Evolutionary conservation across 1,140 invertebrate genomes (phyloP).

Genomic region (Nasonia longicornis): DNA sequence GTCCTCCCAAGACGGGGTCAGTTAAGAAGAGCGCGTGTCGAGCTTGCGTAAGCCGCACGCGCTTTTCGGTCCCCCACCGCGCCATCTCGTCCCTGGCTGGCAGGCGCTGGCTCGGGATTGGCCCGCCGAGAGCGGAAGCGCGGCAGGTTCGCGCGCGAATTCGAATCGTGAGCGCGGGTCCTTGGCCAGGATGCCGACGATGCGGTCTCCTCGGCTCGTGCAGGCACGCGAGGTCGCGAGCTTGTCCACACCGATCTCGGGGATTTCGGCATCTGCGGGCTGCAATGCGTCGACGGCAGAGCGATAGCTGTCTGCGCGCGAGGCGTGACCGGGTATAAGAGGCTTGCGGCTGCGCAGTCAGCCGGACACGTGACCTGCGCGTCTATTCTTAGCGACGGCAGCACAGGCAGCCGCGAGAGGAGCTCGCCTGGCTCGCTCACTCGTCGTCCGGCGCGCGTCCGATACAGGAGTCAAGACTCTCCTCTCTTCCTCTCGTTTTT

Average conservation of each 20-base stretch:
- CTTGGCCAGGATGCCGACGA: not conserved
- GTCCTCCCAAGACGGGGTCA: not conserved
- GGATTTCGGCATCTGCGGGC: not conserved
- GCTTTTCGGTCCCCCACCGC: too few relatives aligned
- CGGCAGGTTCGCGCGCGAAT: constrained; percentile 43
- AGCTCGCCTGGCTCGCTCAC: constrained; percentile 63
- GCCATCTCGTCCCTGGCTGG: not conserved
- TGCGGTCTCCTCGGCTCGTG: not conserved
- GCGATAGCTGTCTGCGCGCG: not conserved
- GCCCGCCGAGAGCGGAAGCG: constrained; percentile 34
- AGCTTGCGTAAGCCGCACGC: too few relatives aligned
- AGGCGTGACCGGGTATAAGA: constrained; percentile 10
- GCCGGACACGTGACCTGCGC: constrained; percentile 63
- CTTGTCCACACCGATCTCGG: not conserved
- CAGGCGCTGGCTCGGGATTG: not conserved
- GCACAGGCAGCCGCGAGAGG: constrained; percentile 46
- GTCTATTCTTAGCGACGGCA: constrained; percentile 65
- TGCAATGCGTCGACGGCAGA: too few relatives aligned
- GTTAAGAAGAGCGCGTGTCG: not conserved
- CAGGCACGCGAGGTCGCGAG: not conserved
- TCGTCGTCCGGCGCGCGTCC: constrained; percentile 69
- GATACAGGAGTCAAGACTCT: constrained; percentile 59
- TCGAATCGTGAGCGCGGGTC: not conserved
- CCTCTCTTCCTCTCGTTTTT: constrained; percentile 61
- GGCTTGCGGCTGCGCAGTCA: constrained; percentile 54